Evolutionary conservation across 2,888 invertebrate species (phyloP).

Genomic region (Arrhopalites spinosus): DNA sequence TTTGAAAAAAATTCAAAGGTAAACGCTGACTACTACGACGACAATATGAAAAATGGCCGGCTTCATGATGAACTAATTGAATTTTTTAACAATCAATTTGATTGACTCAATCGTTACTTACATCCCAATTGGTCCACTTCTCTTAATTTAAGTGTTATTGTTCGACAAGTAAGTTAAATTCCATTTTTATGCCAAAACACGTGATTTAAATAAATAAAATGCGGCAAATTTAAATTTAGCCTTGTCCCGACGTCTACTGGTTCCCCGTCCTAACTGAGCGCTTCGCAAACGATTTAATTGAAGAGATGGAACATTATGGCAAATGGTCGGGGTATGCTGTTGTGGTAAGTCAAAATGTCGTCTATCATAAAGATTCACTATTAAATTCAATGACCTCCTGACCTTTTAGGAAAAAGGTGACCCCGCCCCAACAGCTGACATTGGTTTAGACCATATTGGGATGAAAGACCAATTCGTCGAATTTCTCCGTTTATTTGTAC

Average conservation of each 20-base stretch:
- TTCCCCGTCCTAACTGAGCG: conserved; percentile 79
- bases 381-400: too few species aligned
- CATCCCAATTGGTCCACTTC: conserved; percentile 78
- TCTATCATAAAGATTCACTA: too few species aligned
- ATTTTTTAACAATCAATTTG: conserved; percentile 83
- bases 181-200: too few species aligned
- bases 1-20: too few species aligned
- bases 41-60: conserved; percentile 62
- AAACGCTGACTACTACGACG: conserved; percentile 80
- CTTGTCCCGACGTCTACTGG: conserved; percentile 98
- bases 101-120: conserved; percentile 92
- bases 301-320: conserved; percentile 86
- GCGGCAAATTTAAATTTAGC: conserved; percentile 64
- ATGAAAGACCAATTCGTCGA: conserved; percentile 80
- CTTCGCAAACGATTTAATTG: conserved; percentile 85
- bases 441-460: conserved; percentile 95
- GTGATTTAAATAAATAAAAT: not conserved
- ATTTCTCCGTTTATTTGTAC: conserved; percentile 83
- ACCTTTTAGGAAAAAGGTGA: conserved; percentile 85
- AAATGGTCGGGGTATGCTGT: conserved; percentile 72
- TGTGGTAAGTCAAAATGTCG: too few species aligned
- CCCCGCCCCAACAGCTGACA: conserved; percentile 98
- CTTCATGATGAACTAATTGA: conserved; percentile 87
- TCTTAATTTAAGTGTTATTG: conserved; percentile 68
- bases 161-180: conserved; percentile 55